These are phyloP conservation scores for Sepioteuthis lessoniana DNA, from an alignment of 2,888 invertebrate genomes.

Conservation along the genomic window DNA sequence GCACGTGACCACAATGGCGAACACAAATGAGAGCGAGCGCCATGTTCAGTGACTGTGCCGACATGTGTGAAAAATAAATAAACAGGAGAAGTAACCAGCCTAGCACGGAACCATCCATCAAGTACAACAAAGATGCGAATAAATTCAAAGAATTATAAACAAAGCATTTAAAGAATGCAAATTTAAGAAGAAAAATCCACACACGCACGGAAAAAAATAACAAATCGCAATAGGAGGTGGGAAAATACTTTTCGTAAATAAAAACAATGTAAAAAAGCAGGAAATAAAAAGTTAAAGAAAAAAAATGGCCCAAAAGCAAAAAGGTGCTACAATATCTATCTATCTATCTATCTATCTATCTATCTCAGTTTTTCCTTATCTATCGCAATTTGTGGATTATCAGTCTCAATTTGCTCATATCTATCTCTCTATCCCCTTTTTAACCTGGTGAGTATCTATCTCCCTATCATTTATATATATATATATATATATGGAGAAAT, in stretches of 20 bases:
- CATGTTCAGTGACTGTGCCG: not conserved
- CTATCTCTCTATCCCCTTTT: no score
- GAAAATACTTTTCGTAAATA: not conserved
- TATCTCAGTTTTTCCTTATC: no score
- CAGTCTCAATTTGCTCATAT: no score
- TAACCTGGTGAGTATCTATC: no score
- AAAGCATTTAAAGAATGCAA: not conserved
- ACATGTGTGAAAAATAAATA: not conserved
- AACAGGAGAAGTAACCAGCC: not conserved
- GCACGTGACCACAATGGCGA: not conserved
- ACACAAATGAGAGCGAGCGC: not conserved
- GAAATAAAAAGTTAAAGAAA: no score
- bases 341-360: no score
- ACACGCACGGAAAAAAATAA: not conserved
- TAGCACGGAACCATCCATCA: not conserved
- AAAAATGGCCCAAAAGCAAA: no score
- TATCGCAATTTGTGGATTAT: no score
- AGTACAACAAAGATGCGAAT: not conserved
- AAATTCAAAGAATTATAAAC: not conserved
- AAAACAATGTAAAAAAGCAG: not conserved
- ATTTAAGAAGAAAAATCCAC: no score
- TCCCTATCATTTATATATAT: no score
- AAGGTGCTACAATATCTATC: no score
- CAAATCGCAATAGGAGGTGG: not conserved
- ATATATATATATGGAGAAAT: no score